phyloP scores from a whole-genome alignment of 2,113 vertebrate species.

The Chionis minor region DNA sequence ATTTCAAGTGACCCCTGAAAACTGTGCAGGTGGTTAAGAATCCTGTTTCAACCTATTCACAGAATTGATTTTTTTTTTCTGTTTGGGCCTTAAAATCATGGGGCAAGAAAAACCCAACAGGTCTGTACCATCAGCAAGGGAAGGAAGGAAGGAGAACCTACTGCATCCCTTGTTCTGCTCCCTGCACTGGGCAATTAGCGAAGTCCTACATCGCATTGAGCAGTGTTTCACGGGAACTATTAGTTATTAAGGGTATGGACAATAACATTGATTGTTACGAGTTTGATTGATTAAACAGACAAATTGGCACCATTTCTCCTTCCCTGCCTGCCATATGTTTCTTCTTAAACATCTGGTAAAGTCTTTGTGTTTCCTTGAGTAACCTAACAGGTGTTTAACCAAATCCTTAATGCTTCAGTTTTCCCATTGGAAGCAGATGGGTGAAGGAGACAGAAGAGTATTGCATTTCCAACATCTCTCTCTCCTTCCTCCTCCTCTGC shows the following conservation, averaged over 20 bases:
- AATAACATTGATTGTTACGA: constrained; percentile 56
- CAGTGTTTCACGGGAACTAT: neutral
- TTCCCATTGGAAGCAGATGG: constrained; percentile 58
- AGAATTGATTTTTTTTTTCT: neutral
- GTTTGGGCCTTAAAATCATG: neutral
- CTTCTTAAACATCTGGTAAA: constrained; percentile 65
- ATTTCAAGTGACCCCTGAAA: neutral
- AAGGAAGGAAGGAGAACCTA: neutral
- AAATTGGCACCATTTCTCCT: constrained; percentile 48
- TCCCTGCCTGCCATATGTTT: constrained; percentile 66
- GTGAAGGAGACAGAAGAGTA: constrained; percentile 10
- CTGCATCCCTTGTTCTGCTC: neutral
- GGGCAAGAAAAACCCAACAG: neutral
- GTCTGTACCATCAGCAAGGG: neutral
- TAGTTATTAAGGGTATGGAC: constrained; percentile 49
- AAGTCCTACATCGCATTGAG: neutral
- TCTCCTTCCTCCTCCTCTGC: neutral
- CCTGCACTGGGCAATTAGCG: neutral
- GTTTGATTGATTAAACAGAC: constrained; percentile 67
- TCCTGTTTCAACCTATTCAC: neutral
- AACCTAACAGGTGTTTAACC: constrained; percentile 64
- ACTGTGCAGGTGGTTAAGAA: neutral
- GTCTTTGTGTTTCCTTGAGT: constrained; percentile 52
- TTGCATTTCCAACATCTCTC: neutral
- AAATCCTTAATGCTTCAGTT: constrained; percentile 55